A percentile compares a stretch with the other conserved stretches of the same genome.
These are phyloP conservation scores for Hipparchia semele DNA, from an alignment of 2,888 invertebrate genomes.

Conservation along the genomic window DNA sequence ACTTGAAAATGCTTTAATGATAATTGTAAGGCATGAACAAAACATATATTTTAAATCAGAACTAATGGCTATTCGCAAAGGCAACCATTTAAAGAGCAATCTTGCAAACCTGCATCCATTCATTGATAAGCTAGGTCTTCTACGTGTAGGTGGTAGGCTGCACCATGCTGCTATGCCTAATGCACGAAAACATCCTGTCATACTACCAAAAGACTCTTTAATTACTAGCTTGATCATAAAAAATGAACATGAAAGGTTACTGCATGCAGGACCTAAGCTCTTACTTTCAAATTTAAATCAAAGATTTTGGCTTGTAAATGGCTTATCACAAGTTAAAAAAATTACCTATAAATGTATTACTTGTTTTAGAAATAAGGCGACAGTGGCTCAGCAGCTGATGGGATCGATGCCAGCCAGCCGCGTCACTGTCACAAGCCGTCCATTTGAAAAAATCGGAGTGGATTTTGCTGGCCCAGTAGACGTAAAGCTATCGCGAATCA, in stretches of 20 bases:
- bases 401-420: not conserved
- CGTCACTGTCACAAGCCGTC: not conserved
- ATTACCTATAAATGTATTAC: not conserved
- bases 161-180: not conserved
- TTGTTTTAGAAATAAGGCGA: not conserved
- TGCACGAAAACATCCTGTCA: not conserved
- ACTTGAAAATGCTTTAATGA: not conserved
- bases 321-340: not conserved
- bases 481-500: not conserved
- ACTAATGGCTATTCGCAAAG: not conserved
- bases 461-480: not conserved
- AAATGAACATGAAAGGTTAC: slow-evolving; percentile 11
- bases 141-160: not conserved
- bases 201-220: not conserved
- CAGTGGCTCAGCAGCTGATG: slow-evolving; percentile 1
- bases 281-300: slow-evolving; percentile 16
- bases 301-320: slow-evolving; percentile 14
- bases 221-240: not conserved
- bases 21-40: not conserved
- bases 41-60: not conserved
- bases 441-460: not conserved
- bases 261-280: slow-evolving; percentile 14
- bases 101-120: not conserved
- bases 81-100: not conserved
- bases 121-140: not conserved